phyloP scores from a whole-genome alignment of 2,797 vertebrate genomes.

The Pangasius krempfi region DNA sequence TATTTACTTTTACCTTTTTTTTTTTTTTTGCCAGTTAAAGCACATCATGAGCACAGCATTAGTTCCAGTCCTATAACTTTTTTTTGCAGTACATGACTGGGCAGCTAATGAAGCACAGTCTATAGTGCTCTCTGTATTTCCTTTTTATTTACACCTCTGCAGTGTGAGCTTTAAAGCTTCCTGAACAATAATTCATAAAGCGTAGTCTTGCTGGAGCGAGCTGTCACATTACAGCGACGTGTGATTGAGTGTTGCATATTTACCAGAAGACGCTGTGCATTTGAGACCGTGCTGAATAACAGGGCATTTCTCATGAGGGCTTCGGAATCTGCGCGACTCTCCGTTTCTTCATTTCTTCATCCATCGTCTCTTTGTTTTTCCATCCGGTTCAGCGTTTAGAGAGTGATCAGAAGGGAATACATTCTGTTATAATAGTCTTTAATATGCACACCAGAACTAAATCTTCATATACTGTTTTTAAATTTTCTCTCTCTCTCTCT shows the following conservation, averaged over 20 bases:
- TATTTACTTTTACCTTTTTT: background rate
- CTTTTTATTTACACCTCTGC: constrained; percentile 35
- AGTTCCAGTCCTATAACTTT: background rate
- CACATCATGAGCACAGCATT: background rate
- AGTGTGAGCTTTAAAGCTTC: background rate
- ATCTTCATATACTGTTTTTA: background rate
- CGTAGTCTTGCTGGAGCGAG: constrained; percentile 12
- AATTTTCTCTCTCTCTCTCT: background rate
- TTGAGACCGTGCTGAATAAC: constrained; percentile 30
- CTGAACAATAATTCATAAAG: constrained; percentile 37
- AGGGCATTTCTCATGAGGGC: constrained; percentile 29
- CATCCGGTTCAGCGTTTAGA: constrained; percentile 26
- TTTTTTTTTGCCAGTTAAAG: background rate
- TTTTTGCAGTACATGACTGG: background rate
- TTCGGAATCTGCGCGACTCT: background rate
- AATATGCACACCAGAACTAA: background rate
- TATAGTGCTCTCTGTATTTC: background rate
- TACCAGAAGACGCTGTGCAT: constrained; percentile 36
- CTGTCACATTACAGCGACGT: constrained; percentile 44
- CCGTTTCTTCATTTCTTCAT: background rate
- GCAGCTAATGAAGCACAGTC: constrained; percentile 32
- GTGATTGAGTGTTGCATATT: constrained; percentile 49
- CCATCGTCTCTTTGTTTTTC: background rate
- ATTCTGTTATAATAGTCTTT: constrained; percentile 27
- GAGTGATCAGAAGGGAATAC: constrained; percentile 29